Percentiles rank a stretch among this genome's conserved stretches.
Evolutionary conservation across 2,797 vertebrate species (phyloP).

Genomic region (Merluccius polli): DNA sequence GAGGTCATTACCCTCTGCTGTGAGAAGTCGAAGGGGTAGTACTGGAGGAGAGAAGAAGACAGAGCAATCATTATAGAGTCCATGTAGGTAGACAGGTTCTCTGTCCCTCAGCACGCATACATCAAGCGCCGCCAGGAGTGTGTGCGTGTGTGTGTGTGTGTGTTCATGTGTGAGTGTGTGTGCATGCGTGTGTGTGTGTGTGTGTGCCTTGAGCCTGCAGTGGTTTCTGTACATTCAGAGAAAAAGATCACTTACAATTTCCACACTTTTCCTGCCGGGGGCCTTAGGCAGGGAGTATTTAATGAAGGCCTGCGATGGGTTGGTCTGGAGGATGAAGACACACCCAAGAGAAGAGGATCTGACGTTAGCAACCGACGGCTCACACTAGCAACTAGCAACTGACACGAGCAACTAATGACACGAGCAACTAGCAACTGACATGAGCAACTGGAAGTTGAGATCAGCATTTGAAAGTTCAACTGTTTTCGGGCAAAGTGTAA

Average conservation of each 20-base stretch:
- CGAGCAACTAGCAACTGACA: background rate
- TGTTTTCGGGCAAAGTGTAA: background rate
- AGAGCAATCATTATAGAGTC: background rate
- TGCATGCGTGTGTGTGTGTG: background rate
- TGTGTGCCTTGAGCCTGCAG: background rate
- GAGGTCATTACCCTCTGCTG: conserved; percentile 64
- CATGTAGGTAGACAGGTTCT: background rate
- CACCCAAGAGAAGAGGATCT: conserved; percentile 1
- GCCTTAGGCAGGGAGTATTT: conserved; percentile 76
- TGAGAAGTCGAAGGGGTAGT: conserved; percentile 73
- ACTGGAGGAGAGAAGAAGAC: conserved; percentile 51
- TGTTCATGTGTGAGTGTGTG: too few relatives aligned
- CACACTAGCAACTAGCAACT: background rate
- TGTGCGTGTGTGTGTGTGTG: background rate
- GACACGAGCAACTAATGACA: too few relatives aligned
- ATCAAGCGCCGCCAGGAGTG: background rate
- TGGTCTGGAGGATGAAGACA: conserved; percentile 36
- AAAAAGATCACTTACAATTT: conserved; percentile 68
- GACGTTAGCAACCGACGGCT: background rate
- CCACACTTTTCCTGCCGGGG: conserved; percentile 73
- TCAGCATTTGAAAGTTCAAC: background rate
- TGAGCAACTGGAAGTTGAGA: background rate
- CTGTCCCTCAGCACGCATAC: too few relatives aligned
- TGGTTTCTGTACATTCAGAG: background rate
- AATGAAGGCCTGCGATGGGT: conserved; percentile 63